Conservation (phyloP, 1,140 invertebrate species). For the Artemia franciscana region DNA sequence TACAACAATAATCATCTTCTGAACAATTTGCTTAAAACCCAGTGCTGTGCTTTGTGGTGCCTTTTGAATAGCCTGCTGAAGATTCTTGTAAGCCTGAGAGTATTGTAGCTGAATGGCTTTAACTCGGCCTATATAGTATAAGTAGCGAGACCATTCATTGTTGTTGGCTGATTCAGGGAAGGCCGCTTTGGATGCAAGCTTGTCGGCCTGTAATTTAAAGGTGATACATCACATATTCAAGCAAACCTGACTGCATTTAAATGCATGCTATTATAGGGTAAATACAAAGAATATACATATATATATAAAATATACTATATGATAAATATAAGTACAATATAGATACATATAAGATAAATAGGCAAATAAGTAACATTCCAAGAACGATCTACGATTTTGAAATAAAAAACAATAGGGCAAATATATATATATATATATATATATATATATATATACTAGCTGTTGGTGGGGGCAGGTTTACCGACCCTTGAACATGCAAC, state of each 20-base stretch:
- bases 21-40: conserved; percentile 92
- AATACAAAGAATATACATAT: not conserved
- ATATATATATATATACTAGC: no score
- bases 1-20: conserved; percentile 86
- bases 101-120: conserved; percentile 93
- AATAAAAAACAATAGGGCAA: no score
- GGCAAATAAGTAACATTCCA: not conserved
- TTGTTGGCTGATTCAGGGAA: conserved; percentile 93
- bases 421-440: no score
- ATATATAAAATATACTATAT: not conserved
- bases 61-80: conserved; percentile 78
- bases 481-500: no score
- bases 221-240: no score
- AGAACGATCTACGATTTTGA: no score
- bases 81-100: conserved; percentile 73
- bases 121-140: conserved; percentile 91
- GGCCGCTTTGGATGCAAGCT: conserved; percentile 82
- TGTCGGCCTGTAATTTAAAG: conserved; percentile 55
- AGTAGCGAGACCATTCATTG: conserved; percentile 91
- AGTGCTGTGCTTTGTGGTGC: conserved; percentile 88
- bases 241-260: no score
- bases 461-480: no score
- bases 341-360: not conserved
- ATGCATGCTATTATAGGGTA: not conserved
- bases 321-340: not conserved